Evolutionary conservation across 37 sponge, comb jelly and placozoan species (phyloP), one percentile per base, ranked within the genome.

Genomic region (Hormiphora californensis): DNA sequence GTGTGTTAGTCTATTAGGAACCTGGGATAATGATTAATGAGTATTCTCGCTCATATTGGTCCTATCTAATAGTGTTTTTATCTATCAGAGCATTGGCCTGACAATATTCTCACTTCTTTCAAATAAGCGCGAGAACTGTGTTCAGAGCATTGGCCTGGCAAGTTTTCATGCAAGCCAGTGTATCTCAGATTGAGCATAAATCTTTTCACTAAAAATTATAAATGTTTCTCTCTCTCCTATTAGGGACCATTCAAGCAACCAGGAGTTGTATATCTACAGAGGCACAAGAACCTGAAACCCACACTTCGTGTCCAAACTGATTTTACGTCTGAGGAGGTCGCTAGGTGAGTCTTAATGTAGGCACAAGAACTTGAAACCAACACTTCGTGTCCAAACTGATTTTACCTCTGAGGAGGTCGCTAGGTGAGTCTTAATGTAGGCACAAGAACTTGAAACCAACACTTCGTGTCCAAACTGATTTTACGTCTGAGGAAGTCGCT

Each of bases 191-290:
- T n/a, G n/a, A n/a, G n/a, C n/a, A n/a, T n/a, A n/a, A n/a, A n/a
- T n/a, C n/a, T n/a, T n/a, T n/a, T n/a, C n/a, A n/a, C n/a, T 46
- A 46, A 46, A 46, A 46, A 8, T 46, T 46, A 17, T 17, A 46
- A 46, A 46, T 46, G 11, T 46, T n/a, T n/a, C n/a, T n/a, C n/a
- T n/a, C n/a, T n/a, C n/a, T n/a, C 35, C 8, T 11, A 22, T 40
- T 46, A 73, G 81, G 81, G 81, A 1, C 81, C 81, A 25, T 73
- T 73, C 44, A 73, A 73, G 46, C 21, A 73, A 1, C 81, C 81
- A 1, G 43, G 36, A 1, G 81, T 33, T 73, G 81, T 73, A 22
- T 73, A 73, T 28, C 40, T 73, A 46, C 81, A 73, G 81, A 1
- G 81, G 23, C 27, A n/a, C 35, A 73, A 73, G 27, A n/a, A 43